phyloP scores from a whole-genome alignment of 1,140 invertebrate genomes.

The Bilobella aurantiaca region DNA sequence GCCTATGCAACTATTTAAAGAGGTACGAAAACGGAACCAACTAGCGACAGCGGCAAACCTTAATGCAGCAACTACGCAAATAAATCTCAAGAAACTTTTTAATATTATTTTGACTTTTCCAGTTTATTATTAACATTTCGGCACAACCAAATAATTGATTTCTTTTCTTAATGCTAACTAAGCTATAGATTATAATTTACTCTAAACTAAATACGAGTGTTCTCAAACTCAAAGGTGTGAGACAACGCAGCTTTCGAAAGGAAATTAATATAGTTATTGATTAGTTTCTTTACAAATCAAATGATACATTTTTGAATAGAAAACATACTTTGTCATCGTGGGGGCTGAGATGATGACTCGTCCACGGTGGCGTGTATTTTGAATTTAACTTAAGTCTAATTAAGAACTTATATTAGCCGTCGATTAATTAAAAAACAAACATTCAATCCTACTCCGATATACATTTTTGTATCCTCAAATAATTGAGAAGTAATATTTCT shows the following conservation, averaged over 20 bases:
- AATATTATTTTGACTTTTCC: background rate
- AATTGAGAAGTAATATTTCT: background rate
- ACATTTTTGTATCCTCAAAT: background rate
- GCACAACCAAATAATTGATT: background rate
- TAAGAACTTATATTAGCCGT: too few species aligned
- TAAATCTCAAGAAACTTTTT: background rate
- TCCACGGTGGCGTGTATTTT: background rate
- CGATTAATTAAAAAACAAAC: too few species aligned
- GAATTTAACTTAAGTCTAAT: background rate
- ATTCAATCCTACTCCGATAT: too few species aligned
- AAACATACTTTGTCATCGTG: conserved; percentile 4
- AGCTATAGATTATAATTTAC: background rate
- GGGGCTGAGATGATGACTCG: background rate
- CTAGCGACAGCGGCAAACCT: background rate
- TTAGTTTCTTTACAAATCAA: conserved; percentile 4
- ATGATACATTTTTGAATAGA: conserved; percentile 7
- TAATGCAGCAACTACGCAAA: background rate
- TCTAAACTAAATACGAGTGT: too few species aligned
- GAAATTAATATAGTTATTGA: background rate
- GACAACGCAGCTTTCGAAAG: background rate
- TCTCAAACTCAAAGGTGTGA: background rate
- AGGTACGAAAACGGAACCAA: background rate
- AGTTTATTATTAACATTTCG: conserved; percentile 3
- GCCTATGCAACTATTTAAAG: too few species aligned
- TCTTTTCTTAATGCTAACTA: background rate